Conservation (phyloP, 1,140 invertebrate species). For the Nylanderia fulva region DNA sequence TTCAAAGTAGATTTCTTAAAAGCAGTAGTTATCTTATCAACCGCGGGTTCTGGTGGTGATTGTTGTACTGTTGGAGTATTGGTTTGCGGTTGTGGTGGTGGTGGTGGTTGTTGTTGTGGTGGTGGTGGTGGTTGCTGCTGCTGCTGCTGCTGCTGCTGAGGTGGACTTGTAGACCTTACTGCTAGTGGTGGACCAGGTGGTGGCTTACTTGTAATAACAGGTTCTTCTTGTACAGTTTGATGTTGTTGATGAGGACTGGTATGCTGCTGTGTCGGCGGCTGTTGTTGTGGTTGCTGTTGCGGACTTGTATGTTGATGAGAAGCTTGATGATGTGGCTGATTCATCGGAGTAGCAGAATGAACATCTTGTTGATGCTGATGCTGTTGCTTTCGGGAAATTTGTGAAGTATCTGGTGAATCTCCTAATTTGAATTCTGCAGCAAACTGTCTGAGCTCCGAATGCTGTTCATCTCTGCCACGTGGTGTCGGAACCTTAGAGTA, state of each 20-base stretch:
- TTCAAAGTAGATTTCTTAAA: slow-evolving; percentile 93
- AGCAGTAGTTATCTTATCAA: slow-evolving; percentile 88
- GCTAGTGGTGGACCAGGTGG: slow-evolving; percentile 78
- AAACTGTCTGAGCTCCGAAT: slow-evolving; percentile 87
- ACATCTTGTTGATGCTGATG: slow-evolving; percentile 80
- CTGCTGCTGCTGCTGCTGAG: slow-evolving; percentile 84
- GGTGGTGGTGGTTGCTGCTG: slow-evolving; percentile 75
- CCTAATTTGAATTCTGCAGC: slow-evolving; percentile 87
- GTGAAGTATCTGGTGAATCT: slow-evolving; percentile 81
- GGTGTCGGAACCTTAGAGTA: slow-evolving; percentile 72
- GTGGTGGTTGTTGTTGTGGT: slow-evolving; percentile 68
- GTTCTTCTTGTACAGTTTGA: slow-evolving; percentile 77
- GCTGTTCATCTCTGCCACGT: slow-evolving; percentile 85
- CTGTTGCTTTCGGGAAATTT: slow-evolving; percentile 77
- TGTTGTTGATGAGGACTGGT: slow-evolving; percentile 73
- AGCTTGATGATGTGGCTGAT: slow-evolving; percentile 77
- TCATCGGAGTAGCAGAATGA: slow-evolving; percentile 73
- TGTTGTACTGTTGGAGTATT: slow-evolving; percentile 76
- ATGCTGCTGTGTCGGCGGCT: slow-evolving; percentile 68
- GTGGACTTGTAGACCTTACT: slow-evolving; percentile 78
- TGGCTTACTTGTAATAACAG: slow-evolving; percentile 81
- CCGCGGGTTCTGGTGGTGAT: slow-evolving; percentile 78
- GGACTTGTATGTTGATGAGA: slow-evolving; percentile 79
- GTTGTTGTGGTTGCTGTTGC: slow-evolving; percentile 69
- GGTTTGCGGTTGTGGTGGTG: slow-evolving; percentile 70